Base-by-base conservation (phyloP, 2,113 vertebrate species). In the Campylomormyrus tamandua region DNA sequence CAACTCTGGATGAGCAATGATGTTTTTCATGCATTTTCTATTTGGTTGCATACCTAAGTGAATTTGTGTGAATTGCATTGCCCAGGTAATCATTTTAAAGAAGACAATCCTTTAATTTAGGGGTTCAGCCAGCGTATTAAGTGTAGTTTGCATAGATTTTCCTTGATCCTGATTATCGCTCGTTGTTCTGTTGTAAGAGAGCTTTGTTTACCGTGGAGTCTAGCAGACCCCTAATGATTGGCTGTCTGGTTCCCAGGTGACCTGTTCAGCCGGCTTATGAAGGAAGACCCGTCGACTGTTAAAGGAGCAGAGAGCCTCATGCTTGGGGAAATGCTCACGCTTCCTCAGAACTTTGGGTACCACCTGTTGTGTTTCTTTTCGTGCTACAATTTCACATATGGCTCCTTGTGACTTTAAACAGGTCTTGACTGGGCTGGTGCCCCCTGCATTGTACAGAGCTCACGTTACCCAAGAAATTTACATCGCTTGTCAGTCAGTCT, bases 321-420 rank as follows among this genome's bases (percentile, higher is more conserved):
- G 97, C 96, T 99, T 35, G 98, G 98, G 91, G 98, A 99, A 96
- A 99, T 99, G 98, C 95, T 99, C 39, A 99, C 98, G 3, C 94
- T 99, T 91, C 98, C 98, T 90, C 98, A 99, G 92, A 99, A 99
- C 94, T 99, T 99, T 94, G 98, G 98, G 98, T 99, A 97, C 97
- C 11, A 70, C 27, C 27, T 85, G 21, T 66, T 19, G 5, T 24
- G 13, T 52, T 27, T 88, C 13, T n/a, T 7, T 58, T 11, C 49
- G 13, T 13, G 6, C 8, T 56, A 49, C 10, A 31, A 13, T 70
- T 70, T 31, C 62, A 31, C n/a, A 13, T 11, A 31, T 70, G 62
- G 62, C 10, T 31, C 10, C 62, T 27, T 10, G 27, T 3, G 27
- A 27, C n/a, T 70, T 70, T 31, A 31, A 70, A 70, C 62, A 13